These are phyloP conservation scores for Gandaritis pyraliata DNA, from an alignment of 2,888 invertebrate species.

Conservation along the genomic window DNA sequence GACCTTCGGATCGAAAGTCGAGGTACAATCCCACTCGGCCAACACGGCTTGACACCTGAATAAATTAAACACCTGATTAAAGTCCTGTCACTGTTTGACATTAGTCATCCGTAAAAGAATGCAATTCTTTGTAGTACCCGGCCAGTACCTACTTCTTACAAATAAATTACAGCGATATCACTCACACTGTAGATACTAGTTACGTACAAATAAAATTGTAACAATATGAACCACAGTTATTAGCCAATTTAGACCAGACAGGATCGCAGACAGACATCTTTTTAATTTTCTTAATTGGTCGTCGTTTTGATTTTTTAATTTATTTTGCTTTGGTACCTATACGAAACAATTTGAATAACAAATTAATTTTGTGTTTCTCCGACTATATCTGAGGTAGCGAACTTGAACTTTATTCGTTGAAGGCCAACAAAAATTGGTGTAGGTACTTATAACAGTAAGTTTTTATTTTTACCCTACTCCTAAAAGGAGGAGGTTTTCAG, in stretches of 20 bases:
- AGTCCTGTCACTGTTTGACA: too few relatives aligned
- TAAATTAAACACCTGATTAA: too few relatives aligned
- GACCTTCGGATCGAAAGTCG: too few relatives aligned
- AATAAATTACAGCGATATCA: slow-evolving; percentile 28
- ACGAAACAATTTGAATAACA: slow-evolving; percentile 32
- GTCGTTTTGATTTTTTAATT: slow-evolving; percentile 32
- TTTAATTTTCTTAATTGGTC: slow-evolving; percentile 40
- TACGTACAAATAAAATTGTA: too few relatives aligned
- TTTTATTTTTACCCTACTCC: too few relatives aligned
- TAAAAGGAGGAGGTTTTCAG: too few relatives aligned
- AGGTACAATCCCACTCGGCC: too few relatives aligned
- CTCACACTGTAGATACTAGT: not conserved
- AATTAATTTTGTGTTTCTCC: slow-evolving; percentile 27
- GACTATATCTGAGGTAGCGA: slow-evolving; percentile 6
- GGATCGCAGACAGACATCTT: slow-evolving; percentile 36
- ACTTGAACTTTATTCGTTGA: slow-evolving; percentile 28
- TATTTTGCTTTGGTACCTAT: slow-evolving; percentile 20
- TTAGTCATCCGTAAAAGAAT: too few relatives aligned
- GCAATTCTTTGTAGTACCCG: too few relatives aligned
- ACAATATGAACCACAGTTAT: slow-evolving; percentile 21
- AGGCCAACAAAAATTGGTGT: slow-evolving; percentile 15
- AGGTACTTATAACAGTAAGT: too few relatives aligned
- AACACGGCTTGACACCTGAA: too few relatives aligned
- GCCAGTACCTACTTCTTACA: not conserved
- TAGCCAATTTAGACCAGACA: slow-evolving; percentile 40